phyloP scores from a whole-genome alignment of 2,888 invertebrate genomes.

The Thereva unica region DNA sequence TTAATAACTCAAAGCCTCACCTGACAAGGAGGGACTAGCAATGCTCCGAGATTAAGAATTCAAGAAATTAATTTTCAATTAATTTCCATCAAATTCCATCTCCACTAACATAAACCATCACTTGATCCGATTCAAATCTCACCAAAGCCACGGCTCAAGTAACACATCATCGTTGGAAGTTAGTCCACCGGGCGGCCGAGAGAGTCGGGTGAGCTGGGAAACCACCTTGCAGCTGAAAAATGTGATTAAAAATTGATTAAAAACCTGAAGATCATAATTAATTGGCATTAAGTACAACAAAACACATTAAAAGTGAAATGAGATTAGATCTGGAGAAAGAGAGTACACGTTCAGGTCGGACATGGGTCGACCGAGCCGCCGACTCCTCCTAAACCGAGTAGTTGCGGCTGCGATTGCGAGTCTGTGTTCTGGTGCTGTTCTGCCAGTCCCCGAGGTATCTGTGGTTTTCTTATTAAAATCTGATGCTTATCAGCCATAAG shows the following conservation, averaged over 20 bases:
- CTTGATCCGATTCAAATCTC: no score
- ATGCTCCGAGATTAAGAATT: no score
- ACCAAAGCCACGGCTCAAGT: slow-evolving; percentile 1
- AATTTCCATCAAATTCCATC: no score
- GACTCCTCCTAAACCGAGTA: no score
- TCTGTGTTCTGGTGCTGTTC: background rate
- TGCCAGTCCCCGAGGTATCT: background rate
- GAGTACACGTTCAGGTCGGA: background rate
- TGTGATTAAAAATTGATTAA: slow-evolving; percentile 29
- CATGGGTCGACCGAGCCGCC: background rate
- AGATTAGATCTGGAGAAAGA: slow-evolving; percentile 15
- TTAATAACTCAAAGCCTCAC: no score
- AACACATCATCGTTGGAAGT: slow-evolving; percentile 7
- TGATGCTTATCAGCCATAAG: slow-evolving; percentile 28
- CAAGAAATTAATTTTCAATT: no score
- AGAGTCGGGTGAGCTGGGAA: background rate
- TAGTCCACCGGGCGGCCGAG: slow-evolving; percentile 2
- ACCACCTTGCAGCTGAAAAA: slow-evolving; percentile 3
- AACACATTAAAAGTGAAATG: slow-evolving; percentile 23
- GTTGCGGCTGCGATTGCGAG: no score
- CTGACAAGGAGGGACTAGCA: no score
- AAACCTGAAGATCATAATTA: slow-evolving; percentile 20
- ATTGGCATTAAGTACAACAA: slow-evolving; percentile 19
- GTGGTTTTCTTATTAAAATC: slow-evolving; percentile 18
- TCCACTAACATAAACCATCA: no score